Evolutionary conservation across 2,888 invertebrate genomes (phyloP).

Genomic region (Cistogaster globosa): DNA sequence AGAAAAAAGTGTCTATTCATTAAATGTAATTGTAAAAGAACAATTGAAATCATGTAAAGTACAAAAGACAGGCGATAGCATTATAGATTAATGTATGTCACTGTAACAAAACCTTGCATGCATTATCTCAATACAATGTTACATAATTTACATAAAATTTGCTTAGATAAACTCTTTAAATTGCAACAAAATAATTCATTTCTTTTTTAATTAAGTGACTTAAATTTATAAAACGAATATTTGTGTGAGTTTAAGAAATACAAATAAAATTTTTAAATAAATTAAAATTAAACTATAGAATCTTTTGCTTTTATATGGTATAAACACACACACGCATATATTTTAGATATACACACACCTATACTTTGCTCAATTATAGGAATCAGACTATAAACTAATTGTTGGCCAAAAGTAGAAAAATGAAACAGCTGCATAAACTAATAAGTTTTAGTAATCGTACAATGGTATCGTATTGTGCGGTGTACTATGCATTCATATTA

Average conservation of each 20-base stretch:
- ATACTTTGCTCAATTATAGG: too few relatives aligned
- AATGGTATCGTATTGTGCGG: slow-evolving; percentile 33
- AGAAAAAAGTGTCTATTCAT: slow-evolving; percentile 47
- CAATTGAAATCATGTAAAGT: slow-evolving; percentile 54
- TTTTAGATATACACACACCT: too few relatives aligned
- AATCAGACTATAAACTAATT: slow-evolving; percentile 43
- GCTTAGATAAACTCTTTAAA: slow-evolving; percentile 23
- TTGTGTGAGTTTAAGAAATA: not conserved
- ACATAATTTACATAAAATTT: slow-evolving; percentile 31
- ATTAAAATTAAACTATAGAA: not conserved
- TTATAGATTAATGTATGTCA: slow-evolving; percentile 43
- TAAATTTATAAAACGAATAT: not conserved
- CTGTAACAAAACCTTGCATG: slow-evolving; percentile 7
- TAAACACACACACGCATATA: not conserved
- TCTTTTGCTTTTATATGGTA: too few relatives aligned
- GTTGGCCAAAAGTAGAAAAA: slow-evolving; percentile 52
- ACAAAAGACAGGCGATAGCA: slow-evolving; percentile 5
- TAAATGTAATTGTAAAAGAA: slow-evolving; percentile 51
- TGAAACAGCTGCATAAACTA: slow-evolving; percentile 52
- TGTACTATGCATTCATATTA: not conserved
- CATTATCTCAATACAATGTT: slow-evolving; percentile 25
- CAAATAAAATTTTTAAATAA: not conserved
- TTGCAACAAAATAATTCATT: not conserved
- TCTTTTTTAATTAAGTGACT: not conserved
- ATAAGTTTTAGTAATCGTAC: slow-evolving; percentile 45